Conservation (phyloP, 2,888 invertebrate genomes). For the Cryptus viduatorius region DNA sequence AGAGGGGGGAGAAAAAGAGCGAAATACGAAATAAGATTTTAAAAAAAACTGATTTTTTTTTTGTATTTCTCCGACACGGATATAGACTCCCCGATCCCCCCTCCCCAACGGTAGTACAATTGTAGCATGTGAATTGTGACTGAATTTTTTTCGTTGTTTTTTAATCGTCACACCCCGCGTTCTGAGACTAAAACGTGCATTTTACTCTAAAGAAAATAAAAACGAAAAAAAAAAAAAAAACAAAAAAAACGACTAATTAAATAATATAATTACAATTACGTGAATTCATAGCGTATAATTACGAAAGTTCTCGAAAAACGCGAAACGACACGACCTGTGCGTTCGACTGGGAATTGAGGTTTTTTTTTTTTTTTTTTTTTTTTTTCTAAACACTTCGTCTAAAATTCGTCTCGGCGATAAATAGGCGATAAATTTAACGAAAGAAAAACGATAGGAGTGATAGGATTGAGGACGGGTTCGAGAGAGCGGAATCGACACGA, state of each 20-base stretch:
- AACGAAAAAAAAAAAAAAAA: neutral
- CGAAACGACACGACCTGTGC: slow-evolving; percentile 1
- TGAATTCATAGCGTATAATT: slow-evolving; percentile 26
- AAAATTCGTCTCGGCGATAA: slow-evolving; percentile 25
- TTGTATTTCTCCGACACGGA: slow-evolving; percentile 64
- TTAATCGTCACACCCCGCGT: slow-evolving; percentile 79
- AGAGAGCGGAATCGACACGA: slow-evolving; percentile 42
- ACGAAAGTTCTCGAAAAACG: slow-evolving; percentile 37
- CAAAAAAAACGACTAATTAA: slow-evolving; percentile 15
- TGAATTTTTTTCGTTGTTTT: slow-evolving; percentile 15
- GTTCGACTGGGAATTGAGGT: slow-evolving; percentile 79
- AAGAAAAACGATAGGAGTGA: slow-evolving; percentile 11
- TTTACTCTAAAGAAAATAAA: slow-evolving; percentile 12
- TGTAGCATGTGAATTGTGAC: slow-evolving; percentile 59
- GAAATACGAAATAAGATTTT: slow-evolving; percentile 59
- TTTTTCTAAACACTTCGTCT: slow-evolving; percentile 72
- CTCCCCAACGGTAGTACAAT: slow-evolving; percentile 57
- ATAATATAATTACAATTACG: slow-evolving; percentile 4
- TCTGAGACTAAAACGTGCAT: slow-evolving; percentile 75
- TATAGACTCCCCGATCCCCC: slow-evolving; percentile 62
- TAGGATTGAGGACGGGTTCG: neutral
- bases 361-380: slow-evolving; percentile 74
- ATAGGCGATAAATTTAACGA: slow-evolving; percentile 22
- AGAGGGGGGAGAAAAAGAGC: slow-evolving; percentile 53
- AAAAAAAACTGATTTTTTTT: slow-evolving; percentile 47